Evolutionary conservation across 2,797 vertebrate species (phyloP), one percentile per base, ranked within the genome.

Genomic region (Leuciscus waleckii): DNA sequence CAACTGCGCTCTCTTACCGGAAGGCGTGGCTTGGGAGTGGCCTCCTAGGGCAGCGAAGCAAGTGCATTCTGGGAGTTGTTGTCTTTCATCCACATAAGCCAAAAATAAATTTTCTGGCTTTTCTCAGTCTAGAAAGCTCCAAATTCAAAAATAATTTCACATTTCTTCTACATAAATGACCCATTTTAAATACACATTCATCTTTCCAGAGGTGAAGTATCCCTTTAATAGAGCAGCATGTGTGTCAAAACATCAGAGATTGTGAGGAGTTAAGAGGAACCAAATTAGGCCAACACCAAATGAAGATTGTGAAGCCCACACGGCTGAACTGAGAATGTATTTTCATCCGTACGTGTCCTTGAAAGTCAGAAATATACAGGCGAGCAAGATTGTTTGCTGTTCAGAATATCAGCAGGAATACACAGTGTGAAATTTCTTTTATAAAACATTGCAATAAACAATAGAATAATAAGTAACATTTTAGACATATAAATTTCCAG

Each of bases 201-300:
- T 29, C 29, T 29, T 29, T 29, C 29, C 29, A 29, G 29, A 29
- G 29, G 29, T 29, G 29, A 29, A 29, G 29, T 29, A 29, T 29
- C 29, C n/a, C n/a, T n/a, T 35, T 35, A 83, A 43, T 35, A 73
- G 74, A 43, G 26, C 63, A 49, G 76, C 19, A 86, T 81, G 77
- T 85, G 80, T 87, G 83, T 85, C 85, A 89, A 46, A 32, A 82
- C 75, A 85, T 76, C 70, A 67, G 67, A 80, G 82, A 81, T 68
- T 43, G 43, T 14, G 37, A 79, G 26, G 5, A 73, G 43, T 81
- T 89, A 29, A 80, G 69, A 86, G 8, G 7, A 75, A 82, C 80
- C 54, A 32, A 82, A 86, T 68, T 23, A 63, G 69, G 82, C 74
- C 79, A 79, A 5, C 7, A 5, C 58, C 11, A 3, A 70, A 23